Conservation (phyloP, 2,797 vertebrate genomes). For the Crenichthys baileyi region DNA sequence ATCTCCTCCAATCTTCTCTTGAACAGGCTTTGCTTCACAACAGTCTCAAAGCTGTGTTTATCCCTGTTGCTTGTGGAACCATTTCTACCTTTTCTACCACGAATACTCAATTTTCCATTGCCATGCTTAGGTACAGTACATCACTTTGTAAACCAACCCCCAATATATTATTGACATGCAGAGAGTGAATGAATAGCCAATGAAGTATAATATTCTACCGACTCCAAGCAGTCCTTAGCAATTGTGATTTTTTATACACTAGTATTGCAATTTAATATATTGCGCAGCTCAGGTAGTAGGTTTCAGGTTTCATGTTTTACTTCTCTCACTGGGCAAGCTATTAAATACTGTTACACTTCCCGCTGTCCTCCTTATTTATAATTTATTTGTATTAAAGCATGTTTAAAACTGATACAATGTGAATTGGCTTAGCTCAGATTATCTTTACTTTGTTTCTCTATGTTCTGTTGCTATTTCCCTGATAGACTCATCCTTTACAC, state of each 20-base stretch:
- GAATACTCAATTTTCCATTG: background rate
- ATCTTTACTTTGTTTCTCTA: slow-evolving; percentile 34
- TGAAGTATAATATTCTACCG: background rate
- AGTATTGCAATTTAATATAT: background rate
- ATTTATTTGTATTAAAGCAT: background rate
- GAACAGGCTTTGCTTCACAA: background rate
- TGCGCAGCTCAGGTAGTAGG: background rate
- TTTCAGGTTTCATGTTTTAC: background rate
- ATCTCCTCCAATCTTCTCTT: background rate
- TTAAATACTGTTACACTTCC: background rate
- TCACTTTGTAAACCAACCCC: background rate
- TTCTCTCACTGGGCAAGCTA: background rate
- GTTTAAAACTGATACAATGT: background rate
- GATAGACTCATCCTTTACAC: slow-evolving; percentile 28
- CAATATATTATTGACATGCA: background rate
- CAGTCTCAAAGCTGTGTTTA: background rate
- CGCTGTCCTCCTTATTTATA: background rate
- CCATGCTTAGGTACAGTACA: background rate
- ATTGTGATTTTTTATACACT: background rate
- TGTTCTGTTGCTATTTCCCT: slow-evolving; percentile 23
- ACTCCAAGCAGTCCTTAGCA: background rate
- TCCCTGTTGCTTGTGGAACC: background rate
- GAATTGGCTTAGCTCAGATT: slow-evolving; percentile 14
- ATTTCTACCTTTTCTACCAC: background rate
- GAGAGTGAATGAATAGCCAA: background rate